phyloP scores from a whole-genome alignment of 2,113 vertebrate species.

The Crocuta crocuta region DNA sequence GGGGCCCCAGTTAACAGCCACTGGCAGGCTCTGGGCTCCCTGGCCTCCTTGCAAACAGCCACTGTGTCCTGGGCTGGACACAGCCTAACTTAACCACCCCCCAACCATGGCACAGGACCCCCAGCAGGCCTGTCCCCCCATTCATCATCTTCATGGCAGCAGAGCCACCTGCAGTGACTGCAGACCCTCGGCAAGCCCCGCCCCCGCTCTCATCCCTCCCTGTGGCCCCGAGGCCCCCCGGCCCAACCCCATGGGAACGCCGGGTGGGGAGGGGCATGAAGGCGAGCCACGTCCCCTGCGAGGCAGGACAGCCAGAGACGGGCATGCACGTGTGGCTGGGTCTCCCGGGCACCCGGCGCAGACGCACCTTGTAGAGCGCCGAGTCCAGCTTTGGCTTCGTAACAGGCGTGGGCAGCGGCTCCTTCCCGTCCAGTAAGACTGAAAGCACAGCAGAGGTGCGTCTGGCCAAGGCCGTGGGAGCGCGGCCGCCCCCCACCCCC shows the following conservation, averaged over 20 bases:
- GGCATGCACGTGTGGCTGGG: background rate
- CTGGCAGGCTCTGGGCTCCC: background rate
- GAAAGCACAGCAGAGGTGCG: constrained; percentile 52
- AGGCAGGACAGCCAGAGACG: too few species aligned
- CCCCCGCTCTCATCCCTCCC: accelerated
- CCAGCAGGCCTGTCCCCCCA: background rate
- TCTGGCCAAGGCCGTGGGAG: background rate
- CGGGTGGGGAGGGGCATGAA: too few species aligned
- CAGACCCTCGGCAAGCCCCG: accelerated
- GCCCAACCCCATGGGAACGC: background rate
- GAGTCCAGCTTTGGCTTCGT: constrained; percentile 94
- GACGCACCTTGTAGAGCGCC: constrained; percentile 90
- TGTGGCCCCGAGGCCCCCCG: too few species aligned
- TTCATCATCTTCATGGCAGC: accelerated
- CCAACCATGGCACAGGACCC: background rate
- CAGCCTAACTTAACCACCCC: background rate
- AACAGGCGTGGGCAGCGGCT: constrained; percentile 87
- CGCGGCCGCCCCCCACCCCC: background rate
- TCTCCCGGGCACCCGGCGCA: background rate
- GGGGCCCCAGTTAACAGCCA: background rate
- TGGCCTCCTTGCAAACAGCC: background rate
- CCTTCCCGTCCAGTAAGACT: constrained; percentile 97
- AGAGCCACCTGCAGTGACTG: background rate
- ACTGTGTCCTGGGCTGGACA: background rate
- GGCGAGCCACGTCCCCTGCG: background rate